phyloP scores from a whole-genome alignment of 2,888 invertebrate species.

The Acleris emargana region DNA sequence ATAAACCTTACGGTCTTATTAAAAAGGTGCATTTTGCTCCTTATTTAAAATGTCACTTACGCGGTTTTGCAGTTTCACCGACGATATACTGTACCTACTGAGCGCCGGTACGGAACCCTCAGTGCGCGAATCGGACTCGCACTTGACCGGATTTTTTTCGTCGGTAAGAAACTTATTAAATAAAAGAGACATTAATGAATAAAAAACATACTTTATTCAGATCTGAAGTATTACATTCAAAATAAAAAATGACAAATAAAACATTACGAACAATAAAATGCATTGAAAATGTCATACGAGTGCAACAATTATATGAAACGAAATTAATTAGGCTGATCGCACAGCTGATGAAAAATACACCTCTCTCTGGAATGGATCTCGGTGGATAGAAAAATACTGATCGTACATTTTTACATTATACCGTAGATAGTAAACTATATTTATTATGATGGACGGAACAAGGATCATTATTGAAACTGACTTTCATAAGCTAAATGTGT shows the following conservation, averaged over 20 bases:
- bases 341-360: slow-evolving; percentile 48
- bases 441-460: not conserved
- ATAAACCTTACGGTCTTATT: too few species aligned
- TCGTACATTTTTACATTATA: slow-evolving; percentile 37
- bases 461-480: not conserved
- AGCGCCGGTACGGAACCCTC: too few species aligned
- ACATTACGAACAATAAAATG: slow-evolving; percentile 60
- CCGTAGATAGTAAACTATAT: not conserved
- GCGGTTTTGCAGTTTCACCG: too few species aligned
- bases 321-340: slow-evolving; percentile 47
- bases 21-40: too few species aligned
- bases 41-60: too few species aligned
- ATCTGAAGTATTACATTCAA: slow-evolving; percentile 56
- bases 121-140: not conserved
- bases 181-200: slow-evolving; percentile 44
- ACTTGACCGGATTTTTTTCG: too few species aligned
- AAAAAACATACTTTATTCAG: slow-evolving; percentile 69
- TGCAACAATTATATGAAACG: slow-evolving; percentile 46
- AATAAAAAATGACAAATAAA: slow-evolving; percentile 57
- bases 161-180: not conserved
- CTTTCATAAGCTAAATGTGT: too few species aligned
- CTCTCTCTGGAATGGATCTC: slow-evolving; percentile 56
- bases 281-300: slow-evolving; percentile 61
- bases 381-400: slow-evolving; percentile 65
- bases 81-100: too few species aligned